phyloP scores from a whole-genome alignment of 2,797 vertebrate species.

The Danio jaintianensis region DNA sequence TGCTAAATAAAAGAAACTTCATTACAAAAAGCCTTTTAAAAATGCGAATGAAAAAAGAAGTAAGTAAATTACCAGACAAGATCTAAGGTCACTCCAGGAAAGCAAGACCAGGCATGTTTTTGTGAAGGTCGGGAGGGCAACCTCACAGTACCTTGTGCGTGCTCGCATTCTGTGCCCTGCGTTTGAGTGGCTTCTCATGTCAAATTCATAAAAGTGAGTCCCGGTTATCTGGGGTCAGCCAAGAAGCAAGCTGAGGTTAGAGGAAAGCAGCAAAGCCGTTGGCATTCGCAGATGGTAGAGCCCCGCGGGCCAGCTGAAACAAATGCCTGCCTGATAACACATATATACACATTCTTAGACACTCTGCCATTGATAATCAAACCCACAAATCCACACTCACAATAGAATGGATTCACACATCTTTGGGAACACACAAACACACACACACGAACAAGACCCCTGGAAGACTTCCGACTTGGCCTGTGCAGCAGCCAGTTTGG shows the following conservation, averaged over 20 bases:
- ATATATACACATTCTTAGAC: conserved; percentile 35
- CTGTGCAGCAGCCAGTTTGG: conserved; percentile 63
- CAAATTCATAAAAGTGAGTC: conserved; percentile 79
- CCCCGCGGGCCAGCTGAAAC: conserved; percentile 22
- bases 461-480: conserved; percentile 61
- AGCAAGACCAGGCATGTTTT: conserved; percentile 55
- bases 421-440: conserved; percentile 43
- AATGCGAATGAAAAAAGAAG: conserved; percentile 37
- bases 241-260: conserved; percentile 64
- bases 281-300: conserved; percentile 50
- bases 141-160: conserved; percentile 51
- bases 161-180: conserved; percentile 62
- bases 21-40: conserved; percentile 1
- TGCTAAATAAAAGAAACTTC: conserved; percentile 37
- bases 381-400: conserved; percentile 42
- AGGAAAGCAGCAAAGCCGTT: conserved; percentile 61
- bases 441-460: conserved; percentile 43
- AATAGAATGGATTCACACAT: conserved; percentile 27
- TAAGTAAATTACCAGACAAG: conserved; percentile 48
- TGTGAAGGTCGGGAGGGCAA: conserved; percentile 47
- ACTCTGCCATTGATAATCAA: conserved; percentile 37
- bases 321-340: conserved; percentile 43
- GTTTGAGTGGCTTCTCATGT: conserved; percentile 73
- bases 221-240: conserved; percentile 73
- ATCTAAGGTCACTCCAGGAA: conserved; percentile 53